phyloP scores from a whole-genome alignment of 2,888 invertebrate genomes.

The Biston stratarius region DNA sequence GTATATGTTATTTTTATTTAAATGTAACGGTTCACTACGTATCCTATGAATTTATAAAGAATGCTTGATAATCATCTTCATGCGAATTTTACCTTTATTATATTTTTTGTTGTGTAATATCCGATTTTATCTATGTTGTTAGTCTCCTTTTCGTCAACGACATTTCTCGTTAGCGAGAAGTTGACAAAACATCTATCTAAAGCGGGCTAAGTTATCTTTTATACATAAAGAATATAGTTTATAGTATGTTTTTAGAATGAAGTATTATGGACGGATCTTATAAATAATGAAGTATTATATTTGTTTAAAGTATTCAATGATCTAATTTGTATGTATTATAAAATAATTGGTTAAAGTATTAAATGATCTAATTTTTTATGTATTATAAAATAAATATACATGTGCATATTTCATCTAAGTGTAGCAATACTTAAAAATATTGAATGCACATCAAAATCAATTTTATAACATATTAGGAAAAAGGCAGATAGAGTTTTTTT shows the following conservation, averaged over 20 bases:
- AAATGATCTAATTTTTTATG: no score
- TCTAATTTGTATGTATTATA: no score
- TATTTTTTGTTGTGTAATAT: neutral
- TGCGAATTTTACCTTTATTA: neutral
- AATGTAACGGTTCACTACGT: conserved; percentile 29
- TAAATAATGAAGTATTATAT: neutral
- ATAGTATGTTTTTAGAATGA: neutral
- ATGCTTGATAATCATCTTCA: conserved; percentile 34
- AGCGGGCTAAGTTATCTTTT: neutral
- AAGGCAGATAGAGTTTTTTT: no score
- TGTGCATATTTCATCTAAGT: no score
- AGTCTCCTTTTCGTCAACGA: neutral
- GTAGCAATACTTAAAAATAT: no score
- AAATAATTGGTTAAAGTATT: no score
- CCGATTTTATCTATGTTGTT: neutral
- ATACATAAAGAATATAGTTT: neutral
- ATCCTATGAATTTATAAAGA: neutral
- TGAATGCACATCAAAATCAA: no score
- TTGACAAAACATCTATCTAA: neutral
- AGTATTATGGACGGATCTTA: conserved; percentile 9
- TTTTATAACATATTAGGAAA: no score
- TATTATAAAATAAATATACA: no score
- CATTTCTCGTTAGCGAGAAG: neutral
- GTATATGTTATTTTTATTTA: no score
- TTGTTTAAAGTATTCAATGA: neutral